Percentiles rank a stretch among this genome's conserved stretches.
Conservation (phyloP, 1,140 invertebrate species). For the Polypedilum pembai region DNA sequence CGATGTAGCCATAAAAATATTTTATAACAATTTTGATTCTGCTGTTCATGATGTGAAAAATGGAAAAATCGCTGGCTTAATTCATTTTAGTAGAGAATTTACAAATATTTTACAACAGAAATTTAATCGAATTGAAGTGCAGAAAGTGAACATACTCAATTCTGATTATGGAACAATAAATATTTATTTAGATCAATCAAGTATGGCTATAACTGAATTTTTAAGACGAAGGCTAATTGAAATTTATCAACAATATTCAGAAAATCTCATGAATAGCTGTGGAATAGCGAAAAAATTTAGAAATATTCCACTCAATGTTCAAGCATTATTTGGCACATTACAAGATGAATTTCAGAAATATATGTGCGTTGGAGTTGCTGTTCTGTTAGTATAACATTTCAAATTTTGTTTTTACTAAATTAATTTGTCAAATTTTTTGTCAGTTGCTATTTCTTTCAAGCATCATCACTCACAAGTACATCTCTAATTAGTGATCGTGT, state of each 20-base stretch:
- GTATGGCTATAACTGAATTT: conserved; percentile 60
- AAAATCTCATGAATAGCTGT: conserved; percentile 51
- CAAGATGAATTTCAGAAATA: conserved; percentile 61
- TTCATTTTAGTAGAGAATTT: background rate
- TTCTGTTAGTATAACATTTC: conserved; percentile 50
- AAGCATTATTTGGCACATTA: conserved; percentile 61
- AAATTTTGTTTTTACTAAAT: conserved; percentile 38
- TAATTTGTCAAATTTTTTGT: conserved; percentile 32
- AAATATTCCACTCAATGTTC: conserved; percentile 55
- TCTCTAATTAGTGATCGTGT: conserved; percentile 72
- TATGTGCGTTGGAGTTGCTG: conserved; percentile 68
- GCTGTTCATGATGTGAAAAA: background rate
- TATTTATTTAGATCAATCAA: conserved; percentile 46
- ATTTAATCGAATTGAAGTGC: background rate
- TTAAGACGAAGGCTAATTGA: conserved; percentile 55
- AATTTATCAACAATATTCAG: conserved; percentile 54
- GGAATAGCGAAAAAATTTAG: conserved; percentile 48
- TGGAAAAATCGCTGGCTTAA: background rate
- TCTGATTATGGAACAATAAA: background rate
- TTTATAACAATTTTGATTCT: background rate
- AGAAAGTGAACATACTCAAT: background rate
- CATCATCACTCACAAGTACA: conserved; percentile 67
- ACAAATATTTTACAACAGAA: background rate
- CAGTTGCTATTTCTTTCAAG: conserved; percentile 78
- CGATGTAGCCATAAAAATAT: background rate